Base-by-base conservation (phyloP, 2,888 invertebrate genomes). In the Scaptomyza polygonia region DNA sequence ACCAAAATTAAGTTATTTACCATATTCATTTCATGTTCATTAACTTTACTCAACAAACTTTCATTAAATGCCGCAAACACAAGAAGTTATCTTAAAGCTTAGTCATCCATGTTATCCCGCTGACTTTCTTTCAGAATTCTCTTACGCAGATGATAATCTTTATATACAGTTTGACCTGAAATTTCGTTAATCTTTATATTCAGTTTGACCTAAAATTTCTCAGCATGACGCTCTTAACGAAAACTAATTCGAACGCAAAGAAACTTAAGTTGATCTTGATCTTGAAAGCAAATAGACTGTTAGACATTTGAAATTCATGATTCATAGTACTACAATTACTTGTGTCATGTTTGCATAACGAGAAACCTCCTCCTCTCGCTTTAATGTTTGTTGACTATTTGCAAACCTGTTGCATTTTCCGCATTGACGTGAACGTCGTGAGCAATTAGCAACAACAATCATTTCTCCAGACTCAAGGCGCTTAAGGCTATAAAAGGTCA, bases 371-470 rank as follows among this genome's bases (percentile, higher is more conserved):
- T 9, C 16, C 3, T 27, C 2, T 2, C 16, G 6, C 7, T 3
- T 21, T 21, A 4, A 21, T 21, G 4, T 32, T 21, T 42, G 16
- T 43, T 42, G 11, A 16, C 5, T 18, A 42, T 52, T 21, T 49
- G 67, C 55, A 81, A 77, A 85, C 86, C 86, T 82, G 83, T 83
- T 83, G 83, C 83, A 77, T 71, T 83, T 83, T 86, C 83, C 83
- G 83, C 83, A 76, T 83, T 66, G 43, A 54, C 61, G 61, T 29
- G 7, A 6, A 72, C 62, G 9, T 84, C 82, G 74, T 77, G 77
- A 65, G 72, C 82, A 85, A 82, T 82, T 84, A 79, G 62, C 77
- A 71, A 54, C 59, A 71, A 49, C 18, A 8, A 64, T n/a, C n/a
- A n/a, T 78, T 79, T 57, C 79, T 77, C 59, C 67, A 68, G 48